Percentiles rank a stretch among this genome's conserved stretches.
These are phyloP conservation scores for Zaprionus vittiger DNA, from an alignment of 1,140 invertebrate species.

Conservation along the genomic window DNA sequence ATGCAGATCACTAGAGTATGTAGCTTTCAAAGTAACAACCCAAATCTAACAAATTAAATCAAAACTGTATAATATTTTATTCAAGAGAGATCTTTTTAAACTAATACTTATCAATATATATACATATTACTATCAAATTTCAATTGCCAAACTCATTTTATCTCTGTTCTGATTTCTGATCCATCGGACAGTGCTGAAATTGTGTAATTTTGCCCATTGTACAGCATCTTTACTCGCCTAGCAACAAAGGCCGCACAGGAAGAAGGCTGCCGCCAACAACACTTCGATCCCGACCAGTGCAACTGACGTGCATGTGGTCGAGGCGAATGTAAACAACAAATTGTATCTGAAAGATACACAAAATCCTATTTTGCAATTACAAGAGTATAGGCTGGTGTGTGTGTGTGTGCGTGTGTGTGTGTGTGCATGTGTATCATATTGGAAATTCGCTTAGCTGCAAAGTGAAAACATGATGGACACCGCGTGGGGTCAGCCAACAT, in stretches of 20 bases:
- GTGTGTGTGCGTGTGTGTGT: background rate
- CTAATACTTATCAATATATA: too few relatives aligned
- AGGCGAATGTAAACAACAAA: slow-evolving; percentile 23
- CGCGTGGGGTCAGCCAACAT: slow-evolving; percentile 41
- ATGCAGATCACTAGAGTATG: too few relatives aligned
- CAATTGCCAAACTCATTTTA: too few relatives aligned
- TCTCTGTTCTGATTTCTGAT: too few relatives aligned
- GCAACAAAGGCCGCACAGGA: slow-evolving; percentile 20
- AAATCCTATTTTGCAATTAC: slow-evolving; percentile 30
- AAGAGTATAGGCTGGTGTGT: background rate
- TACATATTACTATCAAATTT: too few relatives aligned
- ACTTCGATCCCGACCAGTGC: slow-evolving; percentile 13
- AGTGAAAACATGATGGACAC: slow-evolving; percentile 37
- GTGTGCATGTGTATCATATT: slow-evolving; percentile 1
- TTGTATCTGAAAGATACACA: slow-evolving; percentile 31
- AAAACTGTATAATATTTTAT: too few relatives aligned
- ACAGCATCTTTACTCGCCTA: background rate
- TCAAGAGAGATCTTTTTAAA: too few relatives aligned
- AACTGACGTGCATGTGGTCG: slow-evolving; percentile 39
- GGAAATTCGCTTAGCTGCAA: slow-evolving; percentile 26
- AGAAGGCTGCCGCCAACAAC: slow-evolving; percentile 1
- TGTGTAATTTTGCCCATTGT: background rate
- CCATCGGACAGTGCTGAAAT: background rate
- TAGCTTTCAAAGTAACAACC: too few relatives aligned
- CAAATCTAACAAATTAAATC: too few relatives aligned